Evolutionary conservation across 2,113 vertebrate species (phyloP).

Genomic region (Heterochromis multidens): DNA sequence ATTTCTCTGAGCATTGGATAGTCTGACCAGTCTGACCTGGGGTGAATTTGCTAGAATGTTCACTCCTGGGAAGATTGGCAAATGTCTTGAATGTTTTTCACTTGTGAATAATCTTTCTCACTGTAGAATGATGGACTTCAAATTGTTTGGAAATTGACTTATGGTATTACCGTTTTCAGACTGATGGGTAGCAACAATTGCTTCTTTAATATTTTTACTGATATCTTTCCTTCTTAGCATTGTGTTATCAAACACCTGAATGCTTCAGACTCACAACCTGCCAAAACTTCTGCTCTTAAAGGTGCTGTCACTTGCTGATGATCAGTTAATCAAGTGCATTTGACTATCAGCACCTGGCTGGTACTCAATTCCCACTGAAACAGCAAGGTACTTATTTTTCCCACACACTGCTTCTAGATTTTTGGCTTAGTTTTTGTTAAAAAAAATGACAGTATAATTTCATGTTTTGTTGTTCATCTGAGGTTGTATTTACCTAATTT

Average conservation of each 20-base stretch:
- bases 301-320: background rate
- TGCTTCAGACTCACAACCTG: background rate
- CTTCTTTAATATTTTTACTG: background rate
- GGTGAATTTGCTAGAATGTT: background rate
- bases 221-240: background rate
- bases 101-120: too few relatives aligned
- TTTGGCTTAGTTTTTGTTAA: background rate
- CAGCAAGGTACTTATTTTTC: background rate
- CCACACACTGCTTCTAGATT: background rate
- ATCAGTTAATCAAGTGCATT: background rate
- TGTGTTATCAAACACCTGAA: background rate
- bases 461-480: too few relatives aligned
- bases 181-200: background rate
- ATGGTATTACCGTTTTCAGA: background rate
- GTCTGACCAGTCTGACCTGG: background rate
- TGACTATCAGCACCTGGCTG: rapidly evolving
- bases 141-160: too few relatives aligned
- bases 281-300: background rate
- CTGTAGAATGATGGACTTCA: too few relatives aligned
- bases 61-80: background rate
- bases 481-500: too few relatives aligned
- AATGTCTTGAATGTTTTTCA: background rate
- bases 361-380: background rate
- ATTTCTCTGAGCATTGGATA: background rate
- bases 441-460: background rate